A percentile compares a stretch with the other conserved stretches of the same genome.
Evolutionary conservation across 2,113 vertebrate genomes (phyloP).

Genomic region (Notechis scutatus): DNA sequence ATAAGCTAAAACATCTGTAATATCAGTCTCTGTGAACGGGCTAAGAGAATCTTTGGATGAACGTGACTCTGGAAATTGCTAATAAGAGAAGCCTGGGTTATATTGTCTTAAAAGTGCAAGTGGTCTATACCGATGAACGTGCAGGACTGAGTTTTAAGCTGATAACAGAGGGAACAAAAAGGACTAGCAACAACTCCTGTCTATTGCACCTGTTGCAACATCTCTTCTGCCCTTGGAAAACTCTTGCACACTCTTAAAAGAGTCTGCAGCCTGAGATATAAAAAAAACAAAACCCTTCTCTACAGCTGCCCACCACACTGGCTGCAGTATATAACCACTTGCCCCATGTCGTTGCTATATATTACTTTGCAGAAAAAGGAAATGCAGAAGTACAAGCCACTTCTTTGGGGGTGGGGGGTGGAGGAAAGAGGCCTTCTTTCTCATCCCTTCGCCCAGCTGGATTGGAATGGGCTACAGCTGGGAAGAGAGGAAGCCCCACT

Average conservation of each 20-base stretch:
- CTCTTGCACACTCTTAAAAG: background rate
- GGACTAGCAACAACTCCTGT: background rate
- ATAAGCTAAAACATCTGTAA: background rate
- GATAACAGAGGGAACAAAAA: background rate
- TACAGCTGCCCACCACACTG: background rate
- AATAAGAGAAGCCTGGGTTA: background rate
- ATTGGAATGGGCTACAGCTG: slow-evolving; percentile 16
- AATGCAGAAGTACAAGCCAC: background rate
- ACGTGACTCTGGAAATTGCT: background rate
- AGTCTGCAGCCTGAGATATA: background rate
- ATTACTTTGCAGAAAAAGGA: background rate
- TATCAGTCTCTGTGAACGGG: background rate
- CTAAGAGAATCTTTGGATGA: background rate
- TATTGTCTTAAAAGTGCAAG: background rate
- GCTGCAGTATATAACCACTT: background rate
- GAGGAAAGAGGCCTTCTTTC: background rate
- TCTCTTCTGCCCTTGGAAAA: slow-evolving; percentile 2
- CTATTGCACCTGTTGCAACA: background rate
- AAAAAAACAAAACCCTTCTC: background rate
- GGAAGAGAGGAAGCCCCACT: slow-evolving; percentile 1
- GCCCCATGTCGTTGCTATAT: background rate
- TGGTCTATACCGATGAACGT: background rate
- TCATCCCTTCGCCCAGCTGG: slow-evolving; percentile 16
- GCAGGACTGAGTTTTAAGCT: background rate
- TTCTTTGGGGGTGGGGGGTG: background rate